phyloP scores from a whole-genome alignment of 2,888 invertebrate genomes.

The Eulithis testata region DNA sequence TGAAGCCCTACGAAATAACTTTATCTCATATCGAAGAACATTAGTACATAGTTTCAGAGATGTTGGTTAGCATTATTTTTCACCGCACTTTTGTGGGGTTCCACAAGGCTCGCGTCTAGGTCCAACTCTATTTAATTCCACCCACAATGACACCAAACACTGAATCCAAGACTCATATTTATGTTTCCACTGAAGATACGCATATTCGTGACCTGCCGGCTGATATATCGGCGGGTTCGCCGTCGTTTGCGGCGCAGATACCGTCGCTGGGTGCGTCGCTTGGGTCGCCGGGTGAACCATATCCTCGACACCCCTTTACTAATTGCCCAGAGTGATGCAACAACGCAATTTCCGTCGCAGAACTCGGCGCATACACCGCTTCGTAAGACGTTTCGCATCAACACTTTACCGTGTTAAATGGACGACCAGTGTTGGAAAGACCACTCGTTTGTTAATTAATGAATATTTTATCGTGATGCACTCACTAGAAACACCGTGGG shows the following conservation, averaged over 20 bases:
- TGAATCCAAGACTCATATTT: slow-evolving; percentile 3
- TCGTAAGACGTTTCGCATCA: neutral
- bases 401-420: slow-evolving; percentile 1
- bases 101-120: neutral
- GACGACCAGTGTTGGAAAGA: neutral
- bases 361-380: neutral
- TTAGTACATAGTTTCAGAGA: too few species aligned
- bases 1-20: too few species aligned
- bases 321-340: neutral
- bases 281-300: slow-evolving; percentile 3
- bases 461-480: slow-evolving; percentile 11
- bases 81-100: neutral
- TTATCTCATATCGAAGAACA: too few species aligned
- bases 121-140: neutral
- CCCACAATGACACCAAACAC: neutral
- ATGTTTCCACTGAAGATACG: slow-evolving; percentile 6
- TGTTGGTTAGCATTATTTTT: neutral
- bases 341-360: neutral
- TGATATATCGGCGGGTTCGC: slow-evolving; percentile 1
- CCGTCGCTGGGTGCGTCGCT: slow-evolving; percentile 5
- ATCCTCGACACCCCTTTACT: neutral
- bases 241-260: slow-evolving; percentile 10
- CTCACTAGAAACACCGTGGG: slow-evolving; percentile 4
- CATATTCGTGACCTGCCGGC: neutral
- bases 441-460: slow-evolving; percentile 7